Evolutionary conservation across 2,113 vertebrate species (phyloP).

Genomic region (Lasiurus borealis): DNA sequence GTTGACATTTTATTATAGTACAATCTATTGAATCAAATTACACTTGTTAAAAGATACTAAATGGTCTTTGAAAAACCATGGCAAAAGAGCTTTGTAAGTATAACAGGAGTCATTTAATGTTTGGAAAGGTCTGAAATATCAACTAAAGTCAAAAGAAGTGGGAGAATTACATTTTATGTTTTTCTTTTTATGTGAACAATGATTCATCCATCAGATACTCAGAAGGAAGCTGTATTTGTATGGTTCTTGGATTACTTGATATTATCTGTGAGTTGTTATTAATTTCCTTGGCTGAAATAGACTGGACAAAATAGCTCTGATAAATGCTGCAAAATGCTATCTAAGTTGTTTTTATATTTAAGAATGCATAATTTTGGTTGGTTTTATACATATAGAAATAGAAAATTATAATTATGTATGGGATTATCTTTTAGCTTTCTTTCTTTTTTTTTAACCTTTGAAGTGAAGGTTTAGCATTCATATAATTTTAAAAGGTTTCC

Average conservation of each 20-base stretch:
- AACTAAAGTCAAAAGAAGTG: slow-evolving; percentile 46
- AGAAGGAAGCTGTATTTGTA: slow-evolving; percentile 53
- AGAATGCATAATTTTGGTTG: neutral
- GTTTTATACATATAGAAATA: slow-evolving; percentile 3
- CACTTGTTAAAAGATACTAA: slow-evolving; percentile 66
- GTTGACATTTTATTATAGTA: slow-evolving; percentile 62
- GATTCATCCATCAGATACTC: slow-evolving; percentile 5
- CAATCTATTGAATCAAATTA: slow-evolving; percentile 72
- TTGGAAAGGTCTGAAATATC: slow-evolving; percentile 57
- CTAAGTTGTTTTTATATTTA: slow-evolving; percentile 15
- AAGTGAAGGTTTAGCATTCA: slow-evolving; percentile 23
- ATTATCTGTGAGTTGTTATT: slow-evolving; percentile 57
- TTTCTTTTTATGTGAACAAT: slow-evolving; percentile 53
- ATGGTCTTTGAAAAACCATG: slow-evolving; percentile 35
- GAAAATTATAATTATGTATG: neutral
- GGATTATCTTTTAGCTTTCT: neutral
- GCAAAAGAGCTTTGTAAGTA: slow-evolving; percentile 57
- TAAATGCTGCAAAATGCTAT: slow-evolving; percentile 41
- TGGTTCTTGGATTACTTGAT: slow-evolving; percentile 44
- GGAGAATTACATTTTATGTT: slow-evolving; percentile 58
- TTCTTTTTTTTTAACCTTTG: slow-evolving; percentile 15
- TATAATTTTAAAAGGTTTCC: slow-evolving; percentile 43
- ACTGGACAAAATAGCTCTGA: slow-evolving; percentile 16
- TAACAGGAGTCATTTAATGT: slow-evolving; percentile 29
- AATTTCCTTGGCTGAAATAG: slow-evolving; percentile 67